Evolutionary conservation across 2,888 invertebrate genomes (phyloP), one percentile per base, ranked within the genome.

Genomic region (Limenitis camilla): DNA sequence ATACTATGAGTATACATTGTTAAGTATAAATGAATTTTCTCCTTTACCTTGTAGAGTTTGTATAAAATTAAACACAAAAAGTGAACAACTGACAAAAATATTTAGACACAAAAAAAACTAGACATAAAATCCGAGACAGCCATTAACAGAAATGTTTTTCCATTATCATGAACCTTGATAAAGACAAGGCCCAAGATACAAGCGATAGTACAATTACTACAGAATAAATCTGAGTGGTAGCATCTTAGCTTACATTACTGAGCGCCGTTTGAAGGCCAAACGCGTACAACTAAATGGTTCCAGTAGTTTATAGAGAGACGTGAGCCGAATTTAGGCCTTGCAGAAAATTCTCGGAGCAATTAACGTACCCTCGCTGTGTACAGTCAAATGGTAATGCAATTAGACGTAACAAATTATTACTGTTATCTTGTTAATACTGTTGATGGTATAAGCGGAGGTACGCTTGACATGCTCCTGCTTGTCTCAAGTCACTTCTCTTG

Each of bases 321-420:
- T 82, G 83, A 76, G 69, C 53, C 40, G 83, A 81, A 78, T 83
- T 62, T 65, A 71, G 68, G 68, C 67, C 53, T 61, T 56, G 52
- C 42, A 58, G 57, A 60, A 60, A 60, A 60, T 60, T 58, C 60
- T 57, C 56, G 52, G 45, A 61, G 56, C 58, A 60, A 59, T 61
- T 62, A 61, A 57, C 53, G 54, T 58, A 58, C 64, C 59, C 64
- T 68, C 68, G 19, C 19, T 2, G 19, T 74, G 72, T 72, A 70
- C 74, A 80, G 74, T 78, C 75, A 63, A 78, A 81, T 77, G 78
- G 72, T 77, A 78, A 80, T 81, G 80, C 74, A 81, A 81, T 81
- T 78, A 76, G 67, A 65, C 66, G 62, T 65, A 65, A 63, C 65
- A 63, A 60, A 51, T 55, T 55, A 60, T 60, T 48, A 29, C 55